Percentiles rank a stretch among this genome's conserved stretches.
Evolutionary conservation across 2,113 vertebrate genomes (phyloP).

Genomic region (Cinclus mexicanus): DNA sequence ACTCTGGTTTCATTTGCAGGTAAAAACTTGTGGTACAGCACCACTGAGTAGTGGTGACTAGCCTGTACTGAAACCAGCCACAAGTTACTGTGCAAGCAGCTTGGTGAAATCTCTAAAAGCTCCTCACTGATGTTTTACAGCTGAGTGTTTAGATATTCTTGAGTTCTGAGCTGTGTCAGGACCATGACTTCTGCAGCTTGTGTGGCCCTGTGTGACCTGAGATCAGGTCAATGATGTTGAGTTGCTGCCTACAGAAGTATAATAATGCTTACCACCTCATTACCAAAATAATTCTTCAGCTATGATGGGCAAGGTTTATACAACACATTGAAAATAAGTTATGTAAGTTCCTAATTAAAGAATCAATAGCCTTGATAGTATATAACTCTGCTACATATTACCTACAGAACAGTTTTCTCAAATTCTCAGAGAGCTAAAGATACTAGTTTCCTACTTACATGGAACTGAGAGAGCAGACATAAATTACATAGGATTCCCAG

Average conservation of each 20-base stretch:
- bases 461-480: background rate
- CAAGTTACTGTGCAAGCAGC: background rate
- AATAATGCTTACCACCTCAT: background rate
- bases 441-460: background rate
- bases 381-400: background rate
- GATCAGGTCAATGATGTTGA: background rate
- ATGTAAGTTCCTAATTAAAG: background rate
- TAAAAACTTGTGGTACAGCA: fast-evolving
- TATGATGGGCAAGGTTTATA: background rate
- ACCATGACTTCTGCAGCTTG: background rate
- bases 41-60: background rate
- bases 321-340: background rate
- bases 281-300: background rate
- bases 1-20: background rate
- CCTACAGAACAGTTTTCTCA: background rate
- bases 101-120: background rate
- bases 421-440: background rate
- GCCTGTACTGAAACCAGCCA: background rate
- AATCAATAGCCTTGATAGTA: background rate
- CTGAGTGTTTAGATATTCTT: background rate
- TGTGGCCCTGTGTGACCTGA: background rate
- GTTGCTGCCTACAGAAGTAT: background rate
- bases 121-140: background rate
- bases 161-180: background rate
- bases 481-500: background rate